Evolutionary conservation across 2,797 vertebrate genomes (phyloP).

Genomic region (Cheirogaleus major): DNA sequence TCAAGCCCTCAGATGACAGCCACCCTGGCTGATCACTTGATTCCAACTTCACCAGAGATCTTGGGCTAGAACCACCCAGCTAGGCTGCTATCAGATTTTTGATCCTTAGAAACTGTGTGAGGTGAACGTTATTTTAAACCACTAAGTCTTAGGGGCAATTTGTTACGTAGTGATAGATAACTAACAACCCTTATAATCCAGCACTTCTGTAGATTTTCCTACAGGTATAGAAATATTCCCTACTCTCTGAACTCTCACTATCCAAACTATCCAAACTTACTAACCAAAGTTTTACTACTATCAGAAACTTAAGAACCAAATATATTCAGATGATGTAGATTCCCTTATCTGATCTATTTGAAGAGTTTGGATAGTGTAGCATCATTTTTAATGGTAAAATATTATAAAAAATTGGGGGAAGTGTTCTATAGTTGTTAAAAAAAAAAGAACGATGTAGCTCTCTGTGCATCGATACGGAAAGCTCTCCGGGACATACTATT

Average conservation of each 20-base stretch:
- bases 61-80: background rate
- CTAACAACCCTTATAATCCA: background rate
- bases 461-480: background rate
- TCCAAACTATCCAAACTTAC: background rate
- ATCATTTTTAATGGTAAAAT: background rate
- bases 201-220: background rate
- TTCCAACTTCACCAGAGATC: background rate
- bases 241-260: background rate
- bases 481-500: background rate
- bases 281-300: background rate
- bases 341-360: background rate
- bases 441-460: background rate
- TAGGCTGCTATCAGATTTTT: background rate
- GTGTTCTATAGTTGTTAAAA: too few relatives aligned
- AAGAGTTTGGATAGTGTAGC: background rate
- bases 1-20: background rate
- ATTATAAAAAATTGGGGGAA: background rate
- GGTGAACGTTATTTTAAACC: conserved; percentile 1
- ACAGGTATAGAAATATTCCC: background rate
- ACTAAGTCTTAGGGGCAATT: background rate
- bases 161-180: background rate
- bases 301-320: conserved; percentile 26
- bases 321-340: conserved; percentile 15
- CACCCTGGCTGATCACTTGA: background rate
- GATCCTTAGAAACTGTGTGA: background rate